phyloP scores from a whole-genome alignment of 1,140 invertebrate genomes.

The Spodoptera litura region DNA sequence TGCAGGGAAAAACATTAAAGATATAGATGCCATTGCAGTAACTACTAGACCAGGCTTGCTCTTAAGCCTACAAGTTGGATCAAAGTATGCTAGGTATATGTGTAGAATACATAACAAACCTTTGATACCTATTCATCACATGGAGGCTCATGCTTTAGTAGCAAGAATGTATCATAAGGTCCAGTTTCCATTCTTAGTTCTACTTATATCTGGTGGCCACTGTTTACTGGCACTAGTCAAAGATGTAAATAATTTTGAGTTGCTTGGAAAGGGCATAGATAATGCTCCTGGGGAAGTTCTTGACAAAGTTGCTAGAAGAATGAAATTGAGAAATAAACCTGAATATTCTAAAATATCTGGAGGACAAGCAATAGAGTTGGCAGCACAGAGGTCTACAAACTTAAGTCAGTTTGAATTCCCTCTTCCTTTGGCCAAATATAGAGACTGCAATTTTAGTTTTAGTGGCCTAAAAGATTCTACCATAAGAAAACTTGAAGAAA shows the following conservation, averaged over 20 bases:
- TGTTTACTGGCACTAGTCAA: constrained; percentile 93
- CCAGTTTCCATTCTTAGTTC: constrained; percentile 95
- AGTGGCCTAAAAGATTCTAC: constrained; percentile 78
- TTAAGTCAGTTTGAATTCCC: constrained; percentile 89
- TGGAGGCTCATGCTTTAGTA: constrained; percentile 99
- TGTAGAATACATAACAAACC: constrained; percentile 91
- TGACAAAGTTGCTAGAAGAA: constrained; percentile 95
- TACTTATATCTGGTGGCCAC: constrained; percentile 97
- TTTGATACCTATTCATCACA: constrained; percentile 98
- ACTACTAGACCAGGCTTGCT: constrained; percentile 95
- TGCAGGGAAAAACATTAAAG: constrained; percentile 89
- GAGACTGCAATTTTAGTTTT: constrained; percentile 83
- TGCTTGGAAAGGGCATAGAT: constrained; percentile 93
- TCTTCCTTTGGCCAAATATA: constrained; percentile 86
- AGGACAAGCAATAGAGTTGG: constrained; percentile 94
- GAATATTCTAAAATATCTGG: constrained; percentile 92
- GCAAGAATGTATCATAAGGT: constrained; percentile 90
- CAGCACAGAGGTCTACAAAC: constrained; percentile 90
- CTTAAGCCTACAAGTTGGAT: constrained; percentile 92
- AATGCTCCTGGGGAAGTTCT: constrained; percentile 96
- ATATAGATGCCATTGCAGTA: constrained; percentile 96
- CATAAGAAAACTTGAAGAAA: constrained; percentile 62
- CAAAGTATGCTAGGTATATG: constrained; percentile 94
- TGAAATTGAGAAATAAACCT: constrained; percentile 93
- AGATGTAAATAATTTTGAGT: constrained; percentile 91